Base-by-base conservation (phyloP, 2,888 invertebrate species). In the Nomada ruficornis region DNA sequence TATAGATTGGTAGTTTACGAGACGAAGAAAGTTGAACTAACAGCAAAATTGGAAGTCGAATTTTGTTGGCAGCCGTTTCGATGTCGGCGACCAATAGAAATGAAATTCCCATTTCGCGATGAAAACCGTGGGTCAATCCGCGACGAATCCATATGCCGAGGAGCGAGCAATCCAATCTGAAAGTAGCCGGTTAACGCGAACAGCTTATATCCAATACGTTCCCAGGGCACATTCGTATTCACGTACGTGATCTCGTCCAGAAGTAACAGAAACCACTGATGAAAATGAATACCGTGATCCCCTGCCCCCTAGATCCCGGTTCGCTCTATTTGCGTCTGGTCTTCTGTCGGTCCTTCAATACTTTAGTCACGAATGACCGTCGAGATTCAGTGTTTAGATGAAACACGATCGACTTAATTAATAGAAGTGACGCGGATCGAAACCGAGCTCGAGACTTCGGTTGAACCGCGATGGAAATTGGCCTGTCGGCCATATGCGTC, bases 401-500 rank as follows among this genome's bases (percentile, higher is more conserved):
- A 13, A 11, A 2, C 1, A 23, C 15, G 7, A 13, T 18, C 2
- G 29, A 57, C 2, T 42, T 3, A 54, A 54, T 54, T 54, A 54
- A 15, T 13, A 47, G 47, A 13, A 47, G 47, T 47, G 15, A 15
- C 47, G 36, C 36, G 36, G 36, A 36, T 36, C 36, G 36, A 13
- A 47, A 15, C 11, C 47, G 47, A 1, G 15, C 47, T 3, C 15
- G 47, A 15, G 42, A n/a, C 54, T 64, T 20, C 55, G 52, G 62
- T 63, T 83, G 70, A 71, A 68, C 47, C 69, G 88, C 86, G 88
- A 87, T 71, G 89, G 88, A 92, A 93, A 93, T 92, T 92, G 92
- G 90, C 89, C 90, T 89, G 87, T 86, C 87, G 80, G 92, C 91
- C 93, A 93, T 93, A 93, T 93, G 93, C 92, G 91, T 90, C 90